A percentile compares a stretch with the other conserved stretches of the same genome.
Conservation (phyloP, 2,113 vertebrate species). For the Leptobrachium ailaonicum region DNA sequence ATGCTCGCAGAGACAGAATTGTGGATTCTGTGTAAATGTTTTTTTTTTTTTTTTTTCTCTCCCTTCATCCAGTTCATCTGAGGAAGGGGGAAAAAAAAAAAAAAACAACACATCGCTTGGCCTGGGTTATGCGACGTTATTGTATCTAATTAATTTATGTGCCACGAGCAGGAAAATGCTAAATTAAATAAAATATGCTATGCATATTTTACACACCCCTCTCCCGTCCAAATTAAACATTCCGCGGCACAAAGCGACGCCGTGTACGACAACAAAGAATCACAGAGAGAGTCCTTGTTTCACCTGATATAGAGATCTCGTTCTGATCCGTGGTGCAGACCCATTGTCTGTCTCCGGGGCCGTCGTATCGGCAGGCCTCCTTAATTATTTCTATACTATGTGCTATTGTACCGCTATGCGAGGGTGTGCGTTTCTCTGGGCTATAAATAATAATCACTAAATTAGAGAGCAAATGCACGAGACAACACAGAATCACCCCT, state of each 20-base stretch:
- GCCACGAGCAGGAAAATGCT: not conserved
- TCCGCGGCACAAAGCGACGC: not conserved
- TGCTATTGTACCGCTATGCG: too few relatives aligned
- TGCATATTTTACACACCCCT: not conserved
- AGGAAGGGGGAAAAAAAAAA: not conserved
- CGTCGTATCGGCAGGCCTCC: too few relatives aligned
- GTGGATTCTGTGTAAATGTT: constrained; percentile 55
- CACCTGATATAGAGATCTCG: not conserved
- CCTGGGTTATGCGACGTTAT: not conserved
- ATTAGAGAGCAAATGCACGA: too few relatives aligned
- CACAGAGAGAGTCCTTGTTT: not conserved
- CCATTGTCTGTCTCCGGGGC: not conserved
- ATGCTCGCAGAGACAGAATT: constrained; percentile 54
- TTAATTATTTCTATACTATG: too few relatives aligned
- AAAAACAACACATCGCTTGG: too few relatives aligned
- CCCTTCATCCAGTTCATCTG: constrained; percentile 43
- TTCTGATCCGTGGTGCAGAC: not conserved
- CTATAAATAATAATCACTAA: too few relatives aligned
- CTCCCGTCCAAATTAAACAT: not conserved
- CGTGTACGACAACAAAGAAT: not conserved
- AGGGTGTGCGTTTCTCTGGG: too few relatives aligned
- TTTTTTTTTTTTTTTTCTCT: constrained; percentile 23
- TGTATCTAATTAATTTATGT: constrained; percentile 10
- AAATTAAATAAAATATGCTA: not conserved
- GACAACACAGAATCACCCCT: too few relatives aligned